Evolutionary conservation across 2,888 invertebrate genomes (phyloP).

Genomic region (Gymnocheta viridis): DNA sequence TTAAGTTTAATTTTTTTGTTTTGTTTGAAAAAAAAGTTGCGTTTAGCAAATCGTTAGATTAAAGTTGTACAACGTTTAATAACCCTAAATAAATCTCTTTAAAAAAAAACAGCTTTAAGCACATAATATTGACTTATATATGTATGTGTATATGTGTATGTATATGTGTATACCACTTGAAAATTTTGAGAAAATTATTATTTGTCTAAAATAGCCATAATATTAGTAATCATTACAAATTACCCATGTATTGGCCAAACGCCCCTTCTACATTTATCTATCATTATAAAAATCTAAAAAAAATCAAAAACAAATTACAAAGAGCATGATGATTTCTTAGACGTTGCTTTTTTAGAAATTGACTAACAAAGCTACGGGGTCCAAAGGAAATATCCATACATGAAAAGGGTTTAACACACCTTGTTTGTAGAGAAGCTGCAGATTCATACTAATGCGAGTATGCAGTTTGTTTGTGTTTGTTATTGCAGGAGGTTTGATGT

Average conservation of each 20-base stretch:
- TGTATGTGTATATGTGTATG: too few relatives aligned
- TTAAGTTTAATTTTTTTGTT: too few relatives aligned
- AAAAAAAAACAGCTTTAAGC: conserved; percentile 11
- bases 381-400: conserved; percentile 27
- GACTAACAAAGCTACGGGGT: conserved; percentile 1
- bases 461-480: not conserved
- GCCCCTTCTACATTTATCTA: conserved; percentile 52
- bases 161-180: conserved; percentile 9
- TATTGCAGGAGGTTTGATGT: conserved; percentile 20
- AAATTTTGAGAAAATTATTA: conserved; percentile 51
- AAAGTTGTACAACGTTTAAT: not conserved
- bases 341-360: conserved; percentile 4
- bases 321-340: conserved; percentile 32
- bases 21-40: too few relatives aligned
- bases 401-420: conserved; percentile 63
- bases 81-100: not conserved
- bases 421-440: conserved; percentile 34
- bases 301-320: conserved; percentile 26
- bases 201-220: conserved; percentile 60
- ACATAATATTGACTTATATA: not conserved
- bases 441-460: not conserved
- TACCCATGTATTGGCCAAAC: conserved; percentile 60
- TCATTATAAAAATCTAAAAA: conserved; percentile 55
- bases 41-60: too few relatives aligned
- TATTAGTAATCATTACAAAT: conserved; percentile 67